Base-by-base conservation (phyloP, 2,888 invertebrate genomes). In the Pterostichus niger region DNA sequence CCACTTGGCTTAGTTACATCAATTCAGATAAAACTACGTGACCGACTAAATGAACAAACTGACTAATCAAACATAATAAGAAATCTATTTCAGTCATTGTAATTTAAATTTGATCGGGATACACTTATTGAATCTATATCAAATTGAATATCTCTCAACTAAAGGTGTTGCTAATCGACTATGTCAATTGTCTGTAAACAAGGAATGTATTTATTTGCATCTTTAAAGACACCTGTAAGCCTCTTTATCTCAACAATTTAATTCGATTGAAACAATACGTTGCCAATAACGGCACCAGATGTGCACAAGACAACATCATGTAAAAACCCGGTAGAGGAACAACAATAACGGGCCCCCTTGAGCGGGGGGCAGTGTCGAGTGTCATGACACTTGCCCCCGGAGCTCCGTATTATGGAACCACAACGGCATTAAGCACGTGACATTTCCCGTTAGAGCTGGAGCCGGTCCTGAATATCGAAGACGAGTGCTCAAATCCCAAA, bases 241-340 rank as follows among this genome's bases (percentile, higher is more conserved):
- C 24, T 10, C 13, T n/a, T 9, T 49, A n/a, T 49, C n/a, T 5
- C 6, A 0, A 4, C 49, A 4, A 11, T n/a, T 1, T 13, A 49
- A 49, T n/a, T 11, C n/a, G 13, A 4, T 10, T n/a, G 11, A 49
- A 49, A 56, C 17, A 56, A 56, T 56, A 56, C 15, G 7, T 10
- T 56, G 15, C 17, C 56, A 6, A 13, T 56, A 56, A 56, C 56
- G 56, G 56, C 56, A 56, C 56, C 56, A 56, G 56, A 17, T 17
- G 56, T 17, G 15, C 56, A 56, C n/a, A 52, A 10, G 52, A 52
- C 52, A 52, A 52, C 52, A 24, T 5, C 15, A 4, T 3, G 24
- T 56, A 17, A 56, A 56, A 56, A 10, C 17, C 56, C 17, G 17
- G 56, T 13, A 56, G 17, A 56, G 7, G n/a, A 2, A 56, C 5